Evolutionary conservation across 2,113 vertebrate genomes (phyloP).

Genomic region (Scortum barcoo): DNA sequence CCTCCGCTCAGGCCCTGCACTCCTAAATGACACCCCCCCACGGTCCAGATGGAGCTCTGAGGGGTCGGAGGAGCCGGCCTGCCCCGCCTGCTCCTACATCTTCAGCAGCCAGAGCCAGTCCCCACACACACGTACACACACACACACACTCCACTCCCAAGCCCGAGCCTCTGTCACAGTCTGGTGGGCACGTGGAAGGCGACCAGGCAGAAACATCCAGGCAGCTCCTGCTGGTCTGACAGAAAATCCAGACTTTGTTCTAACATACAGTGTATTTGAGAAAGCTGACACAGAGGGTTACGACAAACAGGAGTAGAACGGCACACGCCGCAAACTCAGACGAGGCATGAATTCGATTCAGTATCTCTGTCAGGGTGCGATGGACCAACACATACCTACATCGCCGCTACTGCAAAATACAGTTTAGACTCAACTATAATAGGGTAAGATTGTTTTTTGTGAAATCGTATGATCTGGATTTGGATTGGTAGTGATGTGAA

Average conservation of each 20-base stretch:
- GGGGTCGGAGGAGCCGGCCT: conserved; percentile 35
- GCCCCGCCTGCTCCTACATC: conserved; percentile 22
- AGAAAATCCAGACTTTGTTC: conserved; percentile 54
- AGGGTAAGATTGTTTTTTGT: neutral
- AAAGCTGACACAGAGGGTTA: conserved; percentile 10
- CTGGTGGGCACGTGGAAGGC: conserved; percentile 62
- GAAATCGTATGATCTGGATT: neutral
- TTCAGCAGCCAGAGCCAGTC: neutral
- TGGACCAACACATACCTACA: conserved; percentile 17
- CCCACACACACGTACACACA: neutral
- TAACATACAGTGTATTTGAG: conserved; percentile 15
- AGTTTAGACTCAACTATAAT: neutral
- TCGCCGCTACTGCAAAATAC: neutral
- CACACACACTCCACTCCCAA: neutral
- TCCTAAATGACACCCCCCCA: conserved; percentile 65
- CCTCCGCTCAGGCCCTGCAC: conserved; percentile 40
- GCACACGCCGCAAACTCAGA: conserved; percentile 4
- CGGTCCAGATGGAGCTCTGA: conserved; percentile 57
- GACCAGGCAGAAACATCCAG: conserved; percentile 52
- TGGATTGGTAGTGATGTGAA: neutral
- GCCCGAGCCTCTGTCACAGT: conserved; percentile 66
- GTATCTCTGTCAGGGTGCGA: neutral
- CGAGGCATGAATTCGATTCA: conserved; percentile 15
- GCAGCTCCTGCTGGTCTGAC: conserved; percentile 45
- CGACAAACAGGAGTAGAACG: conserved; percentile 24